Conservation (phyloP, 2,888 invertebrate species). For the Scotopteryx bipunctaria region DNA sequence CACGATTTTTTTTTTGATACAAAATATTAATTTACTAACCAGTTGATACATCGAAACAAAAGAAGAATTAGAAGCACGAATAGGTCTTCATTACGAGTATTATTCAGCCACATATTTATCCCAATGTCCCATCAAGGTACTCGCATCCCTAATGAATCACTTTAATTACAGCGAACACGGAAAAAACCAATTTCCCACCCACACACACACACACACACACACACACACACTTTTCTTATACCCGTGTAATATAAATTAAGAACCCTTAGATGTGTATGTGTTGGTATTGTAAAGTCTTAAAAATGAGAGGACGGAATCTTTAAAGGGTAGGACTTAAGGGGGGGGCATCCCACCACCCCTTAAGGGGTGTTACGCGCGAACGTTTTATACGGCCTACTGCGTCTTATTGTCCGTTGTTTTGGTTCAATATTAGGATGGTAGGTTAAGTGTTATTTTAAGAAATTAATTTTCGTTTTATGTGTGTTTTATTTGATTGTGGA, state of each 20-base stretch:
- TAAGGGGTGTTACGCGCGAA: constrained; percentile 64
- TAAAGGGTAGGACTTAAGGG: constrained; percentile 82
- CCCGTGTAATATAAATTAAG: constrained; percentile 67
- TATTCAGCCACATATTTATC: constrained; percentile 19
- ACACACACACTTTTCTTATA: constrained; percentile 35
- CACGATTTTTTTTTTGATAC: too few relatives aligned
- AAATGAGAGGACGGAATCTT: constrained; percentile 83
- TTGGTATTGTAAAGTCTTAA: constrained; percentile 82
- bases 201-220: constrained; percentile 52
- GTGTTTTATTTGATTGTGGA: constrained; percentile 34
- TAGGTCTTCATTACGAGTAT: constrained; percentile 7
- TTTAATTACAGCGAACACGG: constrained; percentile 78
- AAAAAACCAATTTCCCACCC: constrained; percentile 75
- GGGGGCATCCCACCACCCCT: constrained; percentile 59
- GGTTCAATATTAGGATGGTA: constrained; percentile 77
- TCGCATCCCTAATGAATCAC: constrained; percentile 64
- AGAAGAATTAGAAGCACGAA: constrained; percentile 3
- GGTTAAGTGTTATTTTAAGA: constrained; percentile 69
- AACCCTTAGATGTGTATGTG: constrained; percentile 67
- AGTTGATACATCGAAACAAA: too few relatives aligned
- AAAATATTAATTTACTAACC: too few relatives aligned
- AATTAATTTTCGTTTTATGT: constrained; percentile 49
- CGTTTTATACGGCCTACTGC: constrained; percentile 75
- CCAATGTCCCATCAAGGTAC: constrained; percentile 24
- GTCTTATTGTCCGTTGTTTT: constrained; percentile 77